These are phyloP conservation scores for Theretra japonica DNA, from an alignment of 2,888 invertebrate genomes.

Conservation along the genomic window DNA sequence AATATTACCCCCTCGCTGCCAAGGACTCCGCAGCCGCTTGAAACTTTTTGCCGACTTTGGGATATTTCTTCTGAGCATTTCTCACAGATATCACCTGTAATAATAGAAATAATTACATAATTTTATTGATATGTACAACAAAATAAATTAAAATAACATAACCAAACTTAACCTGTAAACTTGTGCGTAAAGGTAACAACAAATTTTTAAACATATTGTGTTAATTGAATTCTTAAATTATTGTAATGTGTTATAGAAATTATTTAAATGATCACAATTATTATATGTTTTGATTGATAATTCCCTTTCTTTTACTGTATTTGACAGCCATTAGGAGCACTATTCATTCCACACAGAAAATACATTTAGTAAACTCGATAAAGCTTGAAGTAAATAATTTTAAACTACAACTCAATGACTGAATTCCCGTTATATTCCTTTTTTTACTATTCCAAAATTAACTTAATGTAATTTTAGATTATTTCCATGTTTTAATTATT, in stretches of 20 bases:
- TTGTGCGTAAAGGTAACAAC: slow-evolving; percentile 51
- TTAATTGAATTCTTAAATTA: slow-evolving; percentile 9
- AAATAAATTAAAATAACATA: slow-evolving; percentile 31
- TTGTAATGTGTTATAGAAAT: not conserved
- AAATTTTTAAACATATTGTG: slow-evolving; percentile 58
- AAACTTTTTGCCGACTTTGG: slow-evolving; percentile 76
- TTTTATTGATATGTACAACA: slow-evolving; percentile 15
- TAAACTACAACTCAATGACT: not conserved
- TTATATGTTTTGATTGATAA: not conserved
- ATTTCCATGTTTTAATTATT: not conserved
- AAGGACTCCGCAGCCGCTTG: slow-evolving; percentile 86
- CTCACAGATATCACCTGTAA: slow-evolving; percentile 62
- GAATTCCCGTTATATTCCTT: not conserved
- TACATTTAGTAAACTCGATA: not conserved
- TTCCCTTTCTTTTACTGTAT: slow-evolving; percentile 6
- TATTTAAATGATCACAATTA: not conserved
- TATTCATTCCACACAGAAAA: not conserved
- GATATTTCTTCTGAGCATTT: slow-evolving; percentile 64
- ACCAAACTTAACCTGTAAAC: slow-evolving; percentile 67
- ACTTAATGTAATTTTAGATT: not conserved
- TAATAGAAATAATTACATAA: slow-evolving; percentile 25
- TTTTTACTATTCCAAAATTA: not conserved
- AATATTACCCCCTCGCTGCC: slow-evolving; percentile 87
- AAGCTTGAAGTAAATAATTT: not conserved
- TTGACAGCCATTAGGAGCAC: not conserved